These are phyloP conservation scores for Rhopalosiphum padi DNA, from an alignment of 1,140 invertebrate species.

Conservation along the genomic window DNA sequence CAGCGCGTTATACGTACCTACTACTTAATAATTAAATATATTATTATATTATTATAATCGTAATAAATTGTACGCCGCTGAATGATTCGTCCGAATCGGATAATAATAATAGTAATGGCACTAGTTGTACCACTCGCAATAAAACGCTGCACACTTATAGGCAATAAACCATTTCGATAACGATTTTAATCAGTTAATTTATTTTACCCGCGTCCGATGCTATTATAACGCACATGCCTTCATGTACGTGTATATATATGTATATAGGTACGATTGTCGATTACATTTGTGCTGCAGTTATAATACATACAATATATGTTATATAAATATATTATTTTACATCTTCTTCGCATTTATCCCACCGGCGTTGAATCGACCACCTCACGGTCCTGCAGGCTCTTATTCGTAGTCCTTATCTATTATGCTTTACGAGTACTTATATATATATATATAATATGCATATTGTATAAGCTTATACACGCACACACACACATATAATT, in stretches of 20 bases:
- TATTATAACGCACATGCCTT: not conserved
- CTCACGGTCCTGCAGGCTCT: not conserved
- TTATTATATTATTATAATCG: not conserved
- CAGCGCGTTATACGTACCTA: not conserved
- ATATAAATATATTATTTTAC: constrained; percentile 31
- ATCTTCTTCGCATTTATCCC: constrained; percentile 25
- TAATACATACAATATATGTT: too few species aligned
- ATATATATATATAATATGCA: not conserved
- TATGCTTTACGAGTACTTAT: not conserved
- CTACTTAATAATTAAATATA: not conserved
- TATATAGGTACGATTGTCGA: not conserved
- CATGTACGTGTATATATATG: not conserved
- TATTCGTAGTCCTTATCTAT: not conserved
- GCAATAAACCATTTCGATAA: constrained; percentile 40
- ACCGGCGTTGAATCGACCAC: constrained; percentile 36
- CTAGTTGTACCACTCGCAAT: not conserved
- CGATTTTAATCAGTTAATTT: constrained; percentile 43
- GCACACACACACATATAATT: not conserved
- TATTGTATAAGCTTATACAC: not conserved
- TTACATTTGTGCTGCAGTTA: not conserved
- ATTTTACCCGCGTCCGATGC: not conserved
- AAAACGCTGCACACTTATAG: not conserved
- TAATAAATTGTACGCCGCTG: not conserved
- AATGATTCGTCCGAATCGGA: not conserved
- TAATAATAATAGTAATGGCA: not conserved